phyloP scores from a whole-genome alignment of 2,113 vertebrate species.

The Amia ocellicauda region DNA sequence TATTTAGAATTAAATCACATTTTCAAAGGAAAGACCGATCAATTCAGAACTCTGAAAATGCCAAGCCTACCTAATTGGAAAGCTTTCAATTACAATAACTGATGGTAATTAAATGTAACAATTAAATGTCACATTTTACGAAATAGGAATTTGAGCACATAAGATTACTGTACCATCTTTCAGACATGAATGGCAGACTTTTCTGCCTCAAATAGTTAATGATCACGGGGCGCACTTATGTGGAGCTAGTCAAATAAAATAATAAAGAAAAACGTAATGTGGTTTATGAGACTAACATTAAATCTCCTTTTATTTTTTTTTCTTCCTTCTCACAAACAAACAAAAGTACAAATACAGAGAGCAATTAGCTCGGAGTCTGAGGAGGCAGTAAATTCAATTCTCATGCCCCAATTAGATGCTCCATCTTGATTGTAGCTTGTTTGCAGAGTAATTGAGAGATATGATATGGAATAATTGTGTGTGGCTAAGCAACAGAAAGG shows the following conservation, averaged over 20 bases:
- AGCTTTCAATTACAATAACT: neutral
- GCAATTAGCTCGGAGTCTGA: slow-evolving; percentile 14
- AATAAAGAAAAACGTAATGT: too few relatives aligned
- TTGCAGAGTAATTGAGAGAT: slow-evolving; percentile 27
- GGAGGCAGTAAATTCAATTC: slow-evolving; percentile 21
- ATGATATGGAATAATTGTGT: slow-evolving; percentile 24
- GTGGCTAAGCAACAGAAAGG: slow-evolving; percentile 17
- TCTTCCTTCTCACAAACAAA: slow-evolving; percentile 14
- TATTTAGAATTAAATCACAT: too few relatives aligned
- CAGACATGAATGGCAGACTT: too few relatives aligned
- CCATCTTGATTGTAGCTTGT: slow-evolving; percentile 33
- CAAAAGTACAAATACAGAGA: neutral
- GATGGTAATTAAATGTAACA: neutral
- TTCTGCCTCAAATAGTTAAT: too few relatives aligned
- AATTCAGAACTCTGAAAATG: neutral
- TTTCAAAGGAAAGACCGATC: neutral
- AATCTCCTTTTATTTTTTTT: neutral
- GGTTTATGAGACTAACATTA: neutral
- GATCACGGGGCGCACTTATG: too few relatives aligned
- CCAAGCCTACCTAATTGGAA: neutral
- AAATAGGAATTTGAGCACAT: too few relatives aligned
- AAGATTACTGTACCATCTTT: too few relatives aligned
- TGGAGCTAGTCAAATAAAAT: too few relatives aligned
- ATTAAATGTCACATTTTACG: too few relatives aligned
- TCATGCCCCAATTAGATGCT: slow-evolving; percentile 30